Evolutionary conservation across 2,113 vertebrate species (phyloP).

Genomic region (Poeciliopsis retropinna): DNA sequence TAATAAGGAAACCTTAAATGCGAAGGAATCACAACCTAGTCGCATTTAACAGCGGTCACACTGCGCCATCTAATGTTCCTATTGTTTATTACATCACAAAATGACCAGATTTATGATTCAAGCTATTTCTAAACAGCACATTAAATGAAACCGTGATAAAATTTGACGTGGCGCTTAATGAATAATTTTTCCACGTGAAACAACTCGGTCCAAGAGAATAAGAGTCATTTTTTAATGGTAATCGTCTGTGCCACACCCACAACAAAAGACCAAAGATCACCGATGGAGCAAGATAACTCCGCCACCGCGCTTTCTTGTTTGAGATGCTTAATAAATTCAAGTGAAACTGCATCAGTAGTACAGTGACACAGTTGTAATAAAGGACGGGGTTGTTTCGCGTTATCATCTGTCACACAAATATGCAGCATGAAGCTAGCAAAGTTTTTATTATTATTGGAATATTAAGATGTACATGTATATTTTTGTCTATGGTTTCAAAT

Average conservation of each 20-base stretch:
- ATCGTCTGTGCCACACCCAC: constrained; percentile 26
- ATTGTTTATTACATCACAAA: constrained; percentile 14
- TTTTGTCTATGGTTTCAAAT: too few species aligned
- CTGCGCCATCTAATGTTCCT: constrained; percentile 56
- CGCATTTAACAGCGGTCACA: constrained; percentile 5
- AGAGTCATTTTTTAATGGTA: not conserved
- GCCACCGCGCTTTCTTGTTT: constrained; percentile 3
- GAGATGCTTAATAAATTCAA: not conserved
- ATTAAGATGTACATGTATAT: too few species aligned
- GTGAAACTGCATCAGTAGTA: not conserved
- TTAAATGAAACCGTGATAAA: not conserved
- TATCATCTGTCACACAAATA: not conserved
- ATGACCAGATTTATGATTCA: not conserved
- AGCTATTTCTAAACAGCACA: not conserved
- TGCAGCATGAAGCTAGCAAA: not conserved
- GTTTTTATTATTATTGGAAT: too few species aligned
- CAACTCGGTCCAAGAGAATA: not conserved
- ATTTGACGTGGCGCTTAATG: not conserved
- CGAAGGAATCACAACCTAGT: not conserved
- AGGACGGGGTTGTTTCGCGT: not conserved
- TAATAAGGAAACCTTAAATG: not conserved
- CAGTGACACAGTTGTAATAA: not conserved
- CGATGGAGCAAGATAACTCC: not conserved
- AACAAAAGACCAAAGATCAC: not conserved
- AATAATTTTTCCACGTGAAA: not conserved